Conservation (phyloP, 2,113 vertebrate genomes). For the Urocynchramus pylzowi region DNA sequence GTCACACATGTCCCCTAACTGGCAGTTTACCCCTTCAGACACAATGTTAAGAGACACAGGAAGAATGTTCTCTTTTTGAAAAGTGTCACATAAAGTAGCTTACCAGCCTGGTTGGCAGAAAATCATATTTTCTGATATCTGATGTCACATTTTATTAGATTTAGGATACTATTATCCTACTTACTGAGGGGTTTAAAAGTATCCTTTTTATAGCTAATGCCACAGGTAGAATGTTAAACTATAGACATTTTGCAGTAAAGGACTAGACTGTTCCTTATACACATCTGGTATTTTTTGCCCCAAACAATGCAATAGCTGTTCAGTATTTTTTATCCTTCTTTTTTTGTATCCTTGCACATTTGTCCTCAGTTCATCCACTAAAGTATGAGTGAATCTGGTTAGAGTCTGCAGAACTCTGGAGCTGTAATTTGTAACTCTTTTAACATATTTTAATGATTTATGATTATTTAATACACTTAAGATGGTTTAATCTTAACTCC, state of each 20-base stretch:
- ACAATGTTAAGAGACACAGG: slow-evolving; percentile 75
- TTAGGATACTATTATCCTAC: slow-evolving; percentile 64
- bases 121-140: slow-evolving; percentile 73
- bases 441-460: neutral
- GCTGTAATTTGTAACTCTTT: neutral
- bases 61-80: slow-evolving; percentile 83
- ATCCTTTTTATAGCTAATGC: slow-evolving; percentile 66
- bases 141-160: slow-evolving; percentile 76
- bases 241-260: slow-evolving; percentile 58
- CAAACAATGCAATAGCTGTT: neutral
- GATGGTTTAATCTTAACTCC: neutral
- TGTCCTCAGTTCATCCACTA: slow-evolving; percentile 1
- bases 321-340: neutral
- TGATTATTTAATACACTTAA: neutral
- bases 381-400: neutral
- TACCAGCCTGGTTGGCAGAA: slow-evolving; percentile 66
- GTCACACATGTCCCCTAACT: slow-evolving; percentile 60
- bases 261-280: slow-evolving; percentile 47
- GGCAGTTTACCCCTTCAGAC: slow-evolving; percentile 75
- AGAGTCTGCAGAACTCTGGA: neutral
- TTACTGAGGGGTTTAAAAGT: slow-evolving; percentile 64
- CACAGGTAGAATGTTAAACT: slow-evolving; percentile 72
- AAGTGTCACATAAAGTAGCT: slow-evolving; percentile 73
- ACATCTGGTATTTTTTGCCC: slow-evolving; percentile 28
- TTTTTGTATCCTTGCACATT: neutral